These are phyloP conservation scores for Protobothrops mucrosquamatus DNA, from an alignment of 2,113 vertebrate genomes.

Conservation along the genomic window DNA sequence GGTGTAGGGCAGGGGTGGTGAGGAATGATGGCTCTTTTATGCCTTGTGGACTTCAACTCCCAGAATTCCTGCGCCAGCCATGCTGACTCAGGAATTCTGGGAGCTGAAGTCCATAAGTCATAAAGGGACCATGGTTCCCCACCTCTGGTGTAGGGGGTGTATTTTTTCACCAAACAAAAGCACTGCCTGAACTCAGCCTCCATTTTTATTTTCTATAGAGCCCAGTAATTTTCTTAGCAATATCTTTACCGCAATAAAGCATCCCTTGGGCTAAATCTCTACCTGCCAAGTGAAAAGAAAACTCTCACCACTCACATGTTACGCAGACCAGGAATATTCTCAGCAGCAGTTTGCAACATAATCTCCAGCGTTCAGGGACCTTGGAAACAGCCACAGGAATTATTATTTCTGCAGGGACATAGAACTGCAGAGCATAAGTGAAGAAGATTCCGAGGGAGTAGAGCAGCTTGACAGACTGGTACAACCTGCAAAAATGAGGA, in stretches of 20 bases:
- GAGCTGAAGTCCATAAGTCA: neutral
- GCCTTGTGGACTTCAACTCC: neutral
- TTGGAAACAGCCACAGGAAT: constrained; percentile 74
- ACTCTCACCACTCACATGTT: constrained; percentile 82
- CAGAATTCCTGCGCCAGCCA: neutral
- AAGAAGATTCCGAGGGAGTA: constrained; percentile 93
- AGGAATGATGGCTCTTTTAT: neutral
- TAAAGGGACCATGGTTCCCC: neutral
- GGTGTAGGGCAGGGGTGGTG: neutral
- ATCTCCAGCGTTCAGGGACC: constrained; percentile 69
- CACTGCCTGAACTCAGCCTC: neutral
- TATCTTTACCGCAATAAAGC: neutral
- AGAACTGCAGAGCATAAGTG: constrained; percentile 94
- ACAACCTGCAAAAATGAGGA: constrained; percentile 73
- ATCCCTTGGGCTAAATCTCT: neutral
- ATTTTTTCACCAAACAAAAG: neutral
- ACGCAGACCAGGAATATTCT: constrained; percentile 78
- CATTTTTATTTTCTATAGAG: neutral
- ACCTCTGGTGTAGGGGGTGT: neutral
- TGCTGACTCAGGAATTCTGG: no score
- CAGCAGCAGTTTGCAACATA: constrained; percentile 75
- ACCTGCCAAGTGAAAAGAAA: neutral
- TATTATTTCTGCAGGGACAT: constrained; percentile 90
- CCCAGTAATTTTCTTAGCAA: neutral
- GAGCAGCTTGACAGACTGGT: constrained; percentile 92